phyloP scores from a whole-genome alignment of 2,113 vertebrate species.

The Galeopterus variegatus region DNA sequence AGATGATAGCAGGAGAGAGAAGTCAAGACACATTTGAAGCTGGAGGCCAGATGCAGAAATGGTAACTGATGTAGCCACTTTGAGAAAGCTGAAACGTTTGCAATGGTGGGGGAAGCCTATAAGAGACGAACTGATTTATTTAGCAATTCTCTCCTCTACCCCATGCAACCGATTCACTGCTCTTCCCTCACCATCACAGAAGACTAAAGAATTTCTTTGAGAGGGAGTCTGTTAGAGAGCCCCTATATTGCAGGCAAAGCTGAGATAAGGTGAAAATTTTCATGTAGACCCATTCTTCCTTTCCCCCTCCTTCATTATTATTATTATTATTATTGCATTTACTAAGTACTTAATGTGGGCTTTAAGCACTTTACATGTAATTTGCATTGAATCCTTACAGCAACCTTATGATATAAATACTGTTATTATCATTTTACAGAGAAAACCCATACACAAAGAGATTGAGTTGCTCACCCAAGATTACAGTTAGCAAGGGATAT shows the following conservation, averaged over 20 bases:
- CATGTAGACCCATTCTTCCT: neutral
- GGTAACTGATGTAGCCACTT: neutral
- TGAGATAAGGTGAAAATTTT: neutral
- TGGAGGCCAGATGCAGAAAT: neutral
- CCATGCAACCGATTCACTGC: neutral
- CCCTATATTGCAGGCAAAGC: neutral
- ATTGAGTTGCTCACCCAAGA: neutral
- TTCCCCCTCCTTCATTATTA: neutral
- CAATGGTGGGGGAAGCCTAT: neutral
- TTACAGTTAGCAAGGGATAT: neutral
- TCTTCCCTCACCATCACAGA: neutral
- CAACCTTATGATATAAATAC: neutral
- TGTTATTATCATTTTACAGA: slow-evolving; percentile 18
- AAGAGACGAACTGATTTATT: neutral
- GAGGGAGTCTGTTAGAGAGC: neutral
- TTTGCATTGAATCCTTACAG: slow-evolving; percentile 10
- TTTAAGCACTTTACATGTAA: slow-evolving; percentile 7
- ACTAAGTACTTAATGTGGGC: neutral
- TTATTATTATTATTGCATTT: neutral
- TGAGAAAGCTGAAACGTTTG: slow-evolving; percentile 13
- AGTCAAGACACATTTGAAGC: neutral
- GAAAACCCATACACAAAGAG: neutral
- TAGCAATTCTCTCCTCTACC: neutral
- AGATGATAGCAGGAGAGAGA: slow-evolving; percentile 33
- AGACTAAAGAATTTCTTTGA: neutral